These are phyloP conservation scores for Ceratina australensis DNA, from an alignment of 1,140 invertebrate species.

Conservation along the genomic window DNA sequence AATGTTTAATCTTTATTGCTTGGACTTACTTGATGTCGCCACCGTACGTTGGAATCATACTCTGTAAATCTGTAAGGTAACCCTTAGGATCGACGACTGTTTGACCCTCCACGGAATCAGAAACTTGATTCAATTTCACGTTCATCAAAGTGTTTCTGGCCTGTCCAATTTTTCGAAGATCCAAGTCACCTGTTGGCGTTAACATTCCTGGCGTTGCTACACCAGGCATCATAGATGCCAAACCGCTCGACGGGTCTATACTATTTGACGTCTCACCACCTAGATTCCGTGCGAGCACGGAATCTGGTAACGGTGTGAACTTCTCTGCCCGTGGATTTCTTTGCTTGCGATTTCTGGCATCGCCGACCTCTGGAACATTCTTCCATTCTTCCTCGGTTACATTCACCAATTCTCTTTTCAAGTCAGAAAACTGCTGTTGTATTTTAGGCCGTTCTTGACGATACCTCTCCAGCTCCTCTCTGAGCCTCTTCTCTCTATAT, in stretches of 20 bases:
- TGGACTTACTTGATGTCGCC: slow-evolving; percentile 93
- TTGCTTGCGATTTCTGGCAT: slow-evolving; percentile 98
- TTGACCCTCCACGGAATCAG: slow-evolving; percentile 99
- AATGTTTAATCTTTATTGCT: background rate
- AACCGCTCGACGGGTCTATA: slow-evolving; percentile 91
- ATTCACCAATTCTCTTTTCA: slow-evolving; percentile 94
- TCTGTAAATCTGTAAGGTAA: slow-evolving; percentile 98
- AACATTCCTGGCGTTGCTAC: slow-evolving; percentile 89
- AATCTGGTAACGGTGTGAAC: slow-evolving; percentile 98
- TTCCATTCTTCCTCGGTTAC: slow-evolving; percentile 97
- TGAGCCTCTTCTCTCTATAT: slow-evolving; percentile 90
- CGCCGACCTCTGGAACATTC: slow-evolving; percentile 98
- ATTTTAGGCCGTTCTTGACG: slow-evolving; percentile 99
- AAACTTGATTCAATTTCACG: slow-evolving; percentile 98
- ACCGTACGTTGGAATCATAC: slow-evolving; percentile 98
- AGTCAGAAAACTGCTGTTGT: slow-evolving; percentile 99
- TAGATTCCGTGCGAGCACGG: slow-evolving; percentile 94
- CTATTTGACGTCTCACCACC: slow-evolving; percentile 90
- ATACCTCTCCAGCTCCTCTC: slow-evolving; percentile 97
- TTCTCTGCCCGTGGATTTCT: slow-evolving; percentile 96
- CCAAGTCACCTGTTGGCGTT: slow-evolving; percentile 93
- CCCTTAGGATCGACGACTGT: slow-evolving; percentile 99
- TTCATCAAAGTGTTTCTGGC: slow-evolving; percentile 99
- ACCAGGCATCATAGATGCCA: slow-evolving; percentile 92
- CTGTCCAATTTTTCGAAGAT: slow-evolving; percentile 99